Conservation (phyloP, 2,113 vertebrate species). For the Cariama cristata region DNA sequence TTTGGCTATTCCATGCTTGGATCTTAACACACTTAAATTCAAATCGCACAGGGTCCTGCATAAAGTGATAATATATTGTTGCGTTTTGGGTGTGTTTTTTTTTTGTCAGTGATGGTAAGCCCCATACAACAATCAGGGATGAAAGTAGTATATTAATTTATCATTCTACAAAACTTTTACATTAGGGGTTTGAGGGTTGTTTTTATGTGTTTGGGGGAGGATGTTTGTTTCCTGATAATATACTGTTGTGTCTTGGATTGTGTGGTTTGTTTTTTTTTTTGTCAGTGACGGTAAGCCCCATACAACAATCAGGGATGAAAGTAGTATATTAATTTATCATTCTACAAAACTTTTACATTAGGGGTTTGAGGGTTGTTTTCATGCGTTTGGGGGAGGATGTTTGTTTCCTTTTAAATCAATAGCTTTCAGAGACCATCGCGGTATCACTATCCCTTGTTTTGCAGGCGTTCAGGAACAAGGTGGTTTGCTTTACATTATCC, state of each 20-base stretch:
- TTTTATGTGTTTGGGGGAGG: neutral
- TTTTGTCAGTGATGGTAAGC: neutral
- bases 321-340: neutral
- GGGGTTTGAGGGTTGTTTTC: neutral
- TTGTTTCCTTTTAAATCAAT: neutral
- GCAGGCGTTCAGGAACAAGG: neutral
- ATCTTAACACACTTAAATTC: neutral
- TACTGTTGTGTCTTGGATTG: neutral
- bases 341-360: too few species aligned
- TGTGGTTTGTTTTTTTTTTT: neutral
- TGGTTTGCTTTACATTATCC: neutral
- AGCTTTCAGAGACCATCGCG: fast-evolving
- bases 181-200: neutral
- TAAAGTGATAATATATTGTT: neutral
- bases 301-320: neutral
- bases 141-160: neutral
- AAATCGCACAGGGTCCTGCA: neutral
- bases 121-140: neutral
- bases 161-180: neutral
- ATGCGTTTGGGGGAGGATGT: neutral
- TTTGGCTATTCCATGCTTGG: neutral
- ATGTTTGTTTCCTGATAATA: neutral
- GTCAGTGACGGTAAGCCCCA: neutral
- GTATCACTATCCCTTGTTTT: neutral
- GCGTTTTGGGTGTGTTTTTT: neutral